Conservation (phyloP, 2,113 vertebrate species). For the Hyaena hyaena region DNA sequence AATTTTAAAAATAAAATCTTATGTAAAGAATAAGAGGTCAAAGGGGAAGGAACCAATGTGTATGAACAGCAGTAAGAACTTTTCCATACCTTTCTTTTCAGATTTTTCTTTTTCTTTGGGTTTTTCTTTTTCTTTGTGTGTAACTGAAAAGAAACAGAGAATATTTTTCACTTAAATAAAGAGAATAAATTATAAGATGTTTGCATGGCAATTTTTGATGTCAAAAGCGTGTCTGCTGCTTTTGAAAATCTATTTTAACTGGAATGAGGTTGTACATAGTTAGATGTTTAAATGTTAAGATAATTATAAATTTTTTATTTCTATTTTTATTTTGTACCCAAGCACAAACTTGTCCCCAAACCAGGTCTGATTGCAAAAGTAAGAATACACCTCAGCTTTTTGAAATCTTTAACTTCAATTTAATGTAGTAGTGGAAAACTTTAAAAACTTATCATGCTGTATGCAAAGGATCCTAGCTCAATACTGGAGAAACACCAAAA, state of each 20-base stretch:
- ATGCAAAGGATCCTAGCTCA: not conserved
- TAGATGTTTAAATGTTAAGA: conserved; percentile 23
- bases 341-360: not conserved
- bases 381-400: not conserved
- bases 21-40: not conserved
- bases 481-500: not conserved
- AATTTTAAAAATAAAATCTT: not conserved
- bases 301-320: conserved; percentile 42
- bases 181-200: not conserved
- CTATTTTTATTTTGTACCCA: conserved; percentile 41
- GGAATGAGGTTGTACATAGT: not conserved
- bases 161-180: conserved; percentile 47
- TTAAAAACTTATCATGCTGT: not conserved
- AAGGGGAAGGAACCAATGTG: not conserved
- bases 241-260: conserved; percentile 28
- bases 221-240: not conserved
- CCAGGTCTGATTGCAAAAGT: not conserved
- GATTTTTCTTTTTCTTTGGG: conserved; percentile 74
- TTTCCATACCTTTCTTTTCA: conserved; percentile 74
- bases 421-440: not conserved
- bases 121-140: conserved; percentile 76
- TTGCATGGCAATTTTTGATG: not conserved
- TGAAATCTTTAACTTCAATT: not conserved
- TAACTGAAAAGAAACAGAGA: conserved; percentile 67
- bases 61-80: not conserved